Conservation (phyloP, 1,140 invertebrate genomes). For the Drosophila bifasciata region DNA sequence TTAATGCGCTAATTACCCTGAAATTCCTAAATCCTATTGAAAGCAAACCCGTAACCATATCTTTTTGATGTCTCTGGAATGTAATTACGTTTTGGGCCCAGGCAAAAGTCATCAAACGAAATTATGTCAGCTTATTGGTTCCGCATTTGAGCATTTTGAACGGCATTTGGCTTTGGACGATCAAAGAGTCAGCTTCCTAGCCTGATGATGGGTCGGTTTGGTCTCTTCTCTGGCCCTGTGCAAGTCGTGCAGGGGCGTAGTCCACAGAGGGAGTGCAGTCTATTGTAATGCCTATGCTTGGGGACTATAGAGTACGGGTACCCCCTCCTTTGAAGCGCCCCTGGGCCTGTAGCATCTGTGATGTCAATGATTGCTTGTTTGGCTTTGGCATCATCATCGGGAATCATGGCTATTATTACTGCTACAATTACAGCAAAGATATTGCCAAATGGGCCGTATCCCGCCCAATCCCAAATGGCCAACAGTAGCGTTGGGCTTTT, state of each 20-base stretch:
- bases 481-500: constrained; percentile 47
- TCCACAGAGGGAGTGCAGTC: too few relatives aligned
- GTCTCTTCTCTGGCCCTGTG: too few relatives aligned
- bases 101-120: constrained; percentile 39
- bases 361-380: constrained; percentile 45
- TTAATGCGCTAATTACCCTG: constrained; percentile 28
- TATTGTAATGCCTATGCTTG: too few relatives aligned
- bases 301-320: too few relatives aligned
- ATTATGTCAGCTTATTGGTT: constrained; percentile 58
- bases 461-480: constrained; percentile 40
- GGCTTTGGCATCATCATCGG: constrained; percentile 16
- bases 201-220: background rate
- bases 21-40: constrained; percentile 37
- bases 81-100: constrained; percentile 42
- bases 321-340: background rate
- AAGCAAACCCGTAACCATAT: constrained; percentile 38
- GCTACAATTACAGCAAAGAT: constrained; percentile 64
- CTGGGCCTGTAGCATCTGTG: constrained; percentile 4
- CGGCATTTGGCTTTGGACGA: constrained; percentile 50
- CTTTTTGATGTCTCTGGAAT: constrained; percentile 45
- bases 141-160: constrained; percentile 48
- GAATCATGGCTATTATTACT: constrained; percentile 60
- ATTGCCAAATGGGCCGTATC: constrained; percentile 66
- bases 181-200: constrained; percentile 41
- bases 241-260: too few relatives aligned